Evolutionary conservation across 2,888 invertebrate species (phyloP).

Genomic region (Oscheius onirici): DNA sequence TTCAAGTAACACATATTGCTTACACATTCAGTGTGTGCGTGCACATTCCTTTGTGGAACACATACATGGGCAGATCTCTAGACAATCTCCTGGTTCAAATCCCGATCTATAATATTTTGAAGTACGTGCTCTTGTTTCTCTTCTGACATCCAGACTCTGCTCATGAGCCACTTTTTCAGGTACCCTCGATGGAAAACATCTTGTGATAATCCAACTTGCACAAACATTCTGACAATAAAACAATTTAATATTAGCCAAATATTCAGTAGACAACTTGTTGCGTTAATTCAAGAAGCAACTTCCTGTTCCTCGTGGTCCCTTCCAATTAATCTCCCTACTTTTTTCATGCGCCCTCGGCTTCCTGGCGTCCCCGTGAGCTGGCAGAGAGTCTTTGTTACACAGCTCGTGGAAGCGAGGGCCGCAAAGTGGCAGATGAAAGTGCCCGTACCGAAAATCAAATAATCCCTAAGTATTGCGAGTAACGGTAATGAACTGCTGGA

Average conservation of each 20-base stretch:
- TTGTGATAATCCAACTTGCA: background rate
- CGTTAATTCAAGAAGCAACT: no score
- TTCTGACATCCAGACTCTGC: no score
- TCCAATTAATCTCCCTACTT: slow-evolving; percentile 21
- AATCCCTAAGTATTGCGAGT: background rate
- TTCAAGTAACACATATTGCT: no score
- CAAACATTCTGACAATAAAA: background rate
- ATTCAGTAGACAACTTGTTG: no score
- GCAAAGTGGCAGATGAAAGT: slow-evolving; percentile 35
- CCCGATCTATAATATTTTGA: no score
- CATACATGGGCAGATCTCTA: no score
- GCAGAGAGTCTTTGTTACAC: slow-evolving; percentile 26
- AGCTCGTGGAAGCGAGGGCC: slow-evolving; percentile 26
- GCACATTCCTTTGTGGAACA: no score
- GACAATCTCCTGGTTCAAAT: no score
- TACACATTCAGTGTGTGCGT: no score
- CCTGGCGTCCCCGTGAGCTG: slow-evolving; percentile 3
- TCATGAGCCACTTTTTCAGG: no score
- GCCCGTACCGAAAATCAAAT: slow-evolving; percentile 21
- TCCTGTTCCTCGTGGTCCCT: background rate
- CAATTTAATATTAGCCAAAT: background rate
- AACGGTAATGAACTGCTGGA: background rate
- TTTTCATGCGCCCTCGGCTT: slow-evolving; percentile 22
- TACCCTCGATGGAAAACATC: no score
- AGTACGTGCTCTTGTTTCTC: no score